Evolutionary conservation across 2,113 vertebrate species (phyloP).

Genomic region (Fregetta grallaria): DNA sequence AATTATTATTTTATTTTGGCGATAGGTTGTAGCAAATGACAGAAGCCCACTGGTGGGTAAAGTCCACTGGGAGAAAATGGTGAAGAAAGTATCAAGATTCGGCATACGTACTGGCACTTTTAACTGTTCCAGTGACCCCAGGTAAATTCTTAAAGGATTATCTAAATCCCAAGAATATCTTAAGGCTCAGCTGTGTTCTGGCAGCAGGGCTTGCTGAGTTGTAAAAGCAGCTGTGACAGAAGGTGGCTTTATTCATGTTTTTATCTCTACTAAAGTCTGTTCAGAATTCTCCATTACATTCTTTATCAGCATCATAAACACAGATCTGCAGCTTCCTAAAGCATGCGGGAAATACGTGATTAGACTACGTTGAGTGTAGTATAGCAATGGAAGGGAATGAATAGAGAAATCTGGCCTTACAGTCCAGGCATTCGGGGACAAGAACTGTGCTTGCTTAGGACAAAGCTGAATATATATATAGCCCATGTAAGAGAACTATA

Average conservation of each 20-base stretch:
- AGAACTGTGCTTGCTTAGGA: background rate
- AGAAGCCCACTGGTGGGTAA: slow-evolving; percentile 88
- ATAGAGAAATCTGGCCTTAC: background rate
- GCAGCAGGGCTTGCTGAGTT: background rate
- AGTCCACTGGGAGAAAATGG: slow-evolving; percentile 95
- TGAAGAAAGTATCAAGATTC: slow-evolving; percentile 95
- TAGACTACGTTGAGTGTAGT: background rate
- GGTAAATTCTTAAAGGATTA: slow-evolving; percentile 71
- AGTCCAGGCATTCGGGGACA: background rate
- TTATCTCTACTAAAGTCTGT: background rate
- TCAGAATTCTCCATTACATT: background rate
- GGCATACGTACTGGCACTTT: slow-evolving; percentile 97
- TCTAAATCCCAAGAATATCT: background rate
- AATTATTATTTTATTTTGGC: slow-evolving; percentile 25
- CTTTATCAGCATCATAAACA: background rate
- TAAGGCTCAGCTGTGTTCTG: background rate
- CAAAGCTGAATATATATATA: background rate
- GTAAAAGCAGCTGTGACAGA: background rate
- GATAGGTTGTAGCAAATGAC: slow-evolving; percentile 90
- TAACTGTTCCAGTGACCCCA: slow-evolving; percentile 94
- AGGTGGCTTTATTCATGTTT: background rate
- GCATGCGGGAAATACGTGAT: background rate
- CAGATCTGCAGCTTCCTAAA: background rate
- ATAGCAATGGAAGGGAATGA: background rate
- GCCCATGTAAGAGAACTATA: background rate